These are phyloP conservation scores for Antechinus stuartii DNA, from an alignment of 2,113 vertebrate species.

Conservation along the genomic window DNA sequence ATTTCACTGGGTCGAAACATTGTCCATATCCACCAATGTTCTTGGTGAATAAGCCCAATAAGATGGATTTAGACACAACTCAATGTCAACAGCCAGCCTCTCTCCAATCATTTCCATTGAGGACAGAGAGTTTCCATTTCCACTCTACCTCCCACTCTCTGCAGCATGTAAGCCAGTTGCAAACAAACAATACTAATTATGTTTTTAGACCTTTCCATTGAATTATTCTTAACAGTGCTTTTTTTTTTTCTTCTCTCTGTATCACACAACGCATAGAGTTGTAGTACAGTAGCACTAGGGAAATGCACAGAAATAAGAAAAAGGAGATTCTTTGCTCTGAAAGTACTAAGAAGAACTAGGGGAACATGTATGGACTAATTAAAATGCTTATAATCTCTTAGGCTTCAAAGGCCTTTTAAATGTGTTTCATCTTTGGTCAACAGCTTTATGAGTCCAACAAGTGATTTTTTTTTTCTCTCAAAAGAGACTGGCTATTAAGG, in stretches of 20 bases:
- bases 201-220: not conserved
- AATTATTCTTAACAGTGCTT: not conserved
- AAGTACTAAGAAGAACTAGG: conserved; percentile 62
- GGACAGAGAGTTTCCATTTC: not conserved
- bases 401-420: conserved; percentile 73
- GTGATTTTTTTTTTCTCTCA: conserved; percentile 68
- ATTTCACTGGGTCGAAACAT: not conserved
- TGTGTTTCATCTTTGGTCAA: conserved; percentile 76
- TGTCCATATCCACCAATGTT: not conserved
- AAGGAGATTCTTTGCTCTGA: conserved; percentile 39
- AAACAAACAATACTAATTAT: conserved; percentile 10
- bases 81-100: not conserved
- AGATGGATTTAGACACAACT: not conserved
- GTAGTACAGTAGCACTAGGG: not conserved
- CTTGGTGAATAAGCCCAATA: not conserved
- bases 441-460: conserved; percentile 79
- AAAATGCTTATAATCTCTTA: conserved; percentile 70
- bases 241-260: not conserved
- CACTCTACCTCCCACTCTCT: not conserved
- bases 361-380: conserved; percentile 78
- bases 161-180: not conserved
- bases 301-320: not conserved
- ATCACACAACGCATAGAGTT: conserved; percentile 30
- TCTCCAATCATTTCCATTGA: not conserved
- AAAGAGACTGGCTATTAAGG: conserved; percentile 75